phyloP scores from a whole-genome alignment of 2,113 vertebrate species.

The Caloenas nicobarica region DNA sequence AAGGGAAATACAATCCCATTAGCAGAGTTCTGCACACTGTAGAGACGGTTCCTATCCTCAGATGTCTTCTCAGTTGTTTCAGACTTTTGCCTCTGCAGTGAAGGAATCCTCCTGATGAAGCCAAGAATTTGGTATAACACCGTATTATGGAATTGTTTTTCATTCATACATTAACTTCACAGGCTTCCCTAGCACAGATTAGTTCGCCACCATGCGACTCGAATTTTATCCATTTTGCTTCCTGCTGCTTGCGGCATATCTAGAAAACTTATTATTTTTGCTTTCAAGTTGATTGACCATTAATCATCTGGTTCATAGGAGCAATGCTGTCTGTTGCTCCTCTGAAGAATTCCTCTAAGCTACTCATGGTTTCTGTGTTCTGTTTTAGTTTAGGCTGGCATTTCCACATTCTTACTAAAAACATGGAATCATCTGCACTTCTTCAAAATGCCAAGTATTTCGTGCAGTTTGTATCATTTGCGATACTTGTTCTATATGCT shows the following conservation, averaged over 20 bases:
- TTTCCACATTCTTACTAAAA: conserved; percentile 5
- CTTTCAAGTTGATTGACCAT: background rate
- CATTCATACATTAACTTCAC: background rate
- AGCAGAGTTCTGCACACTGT: background rate
- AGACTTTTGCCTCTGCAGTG: background rate
- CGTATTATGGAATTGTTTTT: background rate
- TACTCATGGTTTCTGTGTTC: background rate
- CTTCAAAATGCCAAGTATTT: background rate
- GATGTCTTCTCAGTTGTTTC: background rate
- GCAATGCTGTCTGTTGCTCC: background rate
- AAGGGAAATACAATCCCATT: background rate
- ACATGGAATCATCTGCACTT: background rate
- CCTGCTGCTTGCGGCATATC: background rate
- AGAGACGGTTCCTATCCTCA: background rate
- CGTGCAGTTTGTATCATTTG: background rate
- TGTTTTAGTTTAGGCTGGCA: background rate
- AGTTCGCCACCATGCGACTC: background rate
- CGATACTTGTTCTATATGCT: background rate
- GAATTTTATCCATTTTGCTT: background rate
- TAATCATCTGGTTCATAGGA: background rate
- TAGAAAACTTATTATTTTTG: background rate
- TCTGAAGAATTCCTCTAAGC: background rate
- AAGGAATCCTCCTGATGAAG: background rate
- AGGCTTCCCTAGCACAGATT: background rate
- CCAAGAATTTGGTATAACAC: background rate